Evolutionary conservation across 2,888 invertebrate species (phyloP).

Genomic region (Agrilus mali): DNA sequence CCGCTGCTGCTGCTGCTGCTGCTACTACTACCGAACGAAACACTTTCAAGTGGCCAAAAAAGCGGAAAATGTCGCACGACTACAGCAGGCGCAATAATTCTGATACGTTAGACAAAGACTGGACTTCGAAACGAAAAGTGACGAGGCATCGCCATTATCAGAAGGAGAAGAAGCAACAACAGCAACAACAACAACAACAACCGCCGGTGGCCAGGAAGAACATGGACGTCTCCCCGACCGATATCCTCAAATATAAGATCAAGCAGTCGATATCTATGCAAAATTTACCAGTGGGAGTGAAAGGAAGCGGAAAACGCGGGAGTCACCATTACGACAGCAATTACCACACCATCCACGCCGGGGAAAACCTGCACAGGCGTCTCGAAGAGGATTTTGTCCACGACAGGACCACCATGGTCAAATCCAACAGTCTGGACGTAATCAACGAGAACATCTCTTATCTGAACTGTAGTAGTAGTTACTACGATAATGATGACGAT

Average conservation of each 20-base stretch:
- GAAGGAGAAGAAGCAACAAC: too few relatives aligned
- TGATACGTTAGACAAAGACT: too few relatives aligned
- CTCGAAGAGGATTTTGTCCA: slow-evolving; percentile 8
- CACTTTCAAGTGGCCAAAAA: too few relatives aligned
- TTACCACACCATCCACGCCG: slow-evolving; percentile 34
- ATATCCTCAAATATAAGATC: slow-evolving; percentile 23
- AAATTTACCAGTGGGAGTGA: slow-evolving; percentile 19
- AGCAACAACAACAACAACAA: background rate
- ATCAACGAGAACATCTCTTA: slow-evolving; percentile 8
- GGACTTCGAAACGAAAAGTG: too few relatives aligned
- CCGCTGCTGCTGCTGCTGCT: too few relatives aligned
- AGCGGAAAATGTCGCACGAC: too few relatives aligned
- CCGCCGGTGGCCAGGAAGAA: slow-evolving; percentile 4
- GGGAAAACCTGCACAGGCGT: slow-evolving; percentile 11
- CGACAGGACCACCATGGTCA: slow-evolving; percentile 3
- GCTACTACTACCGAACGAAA: too few relatives aligned
- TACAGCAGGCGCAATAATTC: too few relatives aligned
- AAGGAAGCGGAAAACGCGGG: slow-evolving; percentile 1
- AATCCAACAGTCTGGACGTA: slow-evolving; percentile 9
- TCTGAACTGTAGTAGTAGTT: background rate
- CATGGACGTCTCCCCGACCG: slow-evolving; percentile 22
- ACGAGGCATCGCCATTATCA: too few relatives aligned
- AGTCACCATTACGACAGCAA: slow-evolving; percentile 18
- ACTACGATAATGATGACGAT: background rate
- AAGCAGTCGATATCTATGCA: slow-evolving; percentile 34